A percentile compares a stretch with the other conserved stretches of the same genome.
These are phyloP conservation scores for Gastrophryne carolinensis DNA, from an alignment of 2,797 vertebrate species.

Conservation along the genomic window DNA sequence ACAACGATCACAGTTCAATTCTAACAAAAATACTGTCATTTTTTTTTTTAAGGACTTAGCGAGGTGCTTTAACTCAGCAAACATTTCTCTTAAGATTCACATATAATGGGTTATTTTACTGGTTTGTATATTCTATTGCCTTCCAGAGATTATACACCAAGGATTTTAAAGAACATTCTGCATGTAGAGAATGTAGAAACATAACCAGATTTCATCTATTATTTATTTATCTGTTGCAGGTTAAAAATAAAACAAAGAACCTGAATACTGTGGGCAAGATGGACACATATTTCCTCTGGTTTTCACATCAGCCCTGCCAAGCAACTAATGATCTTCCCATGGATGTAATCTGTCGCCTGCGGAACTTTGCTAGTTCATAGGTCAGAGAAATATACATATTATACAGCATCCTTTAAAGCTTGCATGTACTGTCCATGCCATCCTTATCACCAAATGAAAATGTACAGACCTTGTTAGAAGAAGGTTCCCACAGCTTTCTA, in stretches of 20 bases:
- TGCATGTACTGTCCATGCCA: neutral
- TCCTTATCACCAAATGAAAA: neutral
- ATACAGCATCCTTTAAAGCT: too few relatives aligned
- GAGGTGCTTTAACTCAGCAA: too few relatives aligned
- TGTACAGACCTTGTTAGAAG: neutral
- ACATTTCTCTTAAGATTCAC: too few relatives aligned
- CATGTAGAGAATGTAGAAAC: too few relatives aligned
- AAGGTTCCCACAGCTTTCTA: conserved; percentile 10
- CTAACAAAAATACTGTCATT: neutral
- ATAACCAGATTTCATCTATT: neutral
- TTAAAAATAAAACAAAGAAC: neutral
- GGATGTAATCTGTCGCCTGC: neutral
- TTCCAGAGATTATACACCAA: too few relatives aligned
- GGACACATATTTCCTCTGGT: neutral
- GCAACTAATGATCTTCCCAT: too few relatives aligned
- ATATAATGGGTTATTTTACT: too few relatives aligned
- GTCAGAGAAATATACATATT: neutral
- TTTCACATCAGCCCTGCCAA: too few relatives aligned
- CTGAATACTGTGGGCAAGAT: neutral
- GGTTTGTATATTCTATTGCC: too few relatives aligned
- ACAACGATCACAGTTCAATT: neutral
- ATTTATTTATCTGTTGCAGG: neutral
- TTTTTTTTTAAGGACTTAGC: too few relatives aligned
- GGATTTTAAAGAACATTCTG: too few relatives aligned
- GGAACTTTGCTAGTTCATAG: neutral